phyloP scores from a whole-genome alignment of 2,113 vertebrate species.

The Heterochromis multidens region DNA sequence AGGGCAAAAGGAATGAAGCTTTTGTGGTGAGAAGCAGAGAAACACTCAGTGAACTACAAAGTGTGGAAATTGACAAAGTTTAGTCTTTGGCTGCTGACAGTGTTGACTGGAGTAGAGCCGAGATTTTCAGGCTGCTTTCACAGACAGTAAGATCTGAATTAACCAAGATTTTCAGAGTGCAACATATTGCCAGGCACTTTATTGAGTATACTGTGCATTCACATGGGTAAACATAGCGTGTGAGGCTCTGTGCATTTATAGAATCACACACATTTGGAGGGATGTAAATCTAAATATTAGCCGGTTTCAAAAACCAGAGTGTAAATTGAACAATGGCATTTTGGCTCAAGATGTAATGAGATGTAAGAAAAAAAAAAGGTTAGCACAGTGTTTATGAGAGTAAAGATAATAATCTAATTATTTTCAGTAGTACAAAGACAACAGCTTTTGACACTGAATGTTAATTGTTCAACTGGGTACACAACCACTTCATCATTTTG shows the following conservation, averaged over 20 bases:
- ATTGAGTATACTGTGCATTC: not conserved
- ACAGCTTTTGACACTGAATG: not conserved
- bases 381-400: not conserved
- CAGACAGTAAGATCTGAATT: constrained; percentile 40
- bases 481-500: not conserved
- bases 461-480: not conserved
- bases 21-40: constrained; percentile 22
- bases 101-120: constrained; percentile 39
- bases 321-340: not conserved
- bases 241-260: not conserved
- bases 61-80: constrained; percentile 49
- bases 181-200: not conserved
- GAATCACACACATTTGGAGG: not conserved
- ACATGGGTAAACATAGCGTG: not conserved
- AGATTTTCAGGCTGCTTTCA: constrained; percentile 30
- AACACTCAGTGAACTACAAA: constrained; percentile 40
- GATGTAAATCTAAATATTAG: not conserved
- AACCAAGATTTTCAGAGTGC: constrained; percentile 2
- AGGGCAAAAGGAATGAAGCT: constrained; percentile 2
- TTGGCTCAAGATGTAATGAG: not conserved
- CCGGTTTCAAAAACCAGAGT: not conserved
- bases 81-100: constrained; percentile 50
- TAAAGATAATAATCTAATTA: not conserved
- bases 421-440: not conserved
- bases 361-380: accelerated